A percentile compares a stretch with the other conserved stretches of the same genome.
These are phyloP conservation scores for Charina bottae DNA, from an alignment of 2,113 vertebrate genomes.

Conservation along the genomic window DNA sequence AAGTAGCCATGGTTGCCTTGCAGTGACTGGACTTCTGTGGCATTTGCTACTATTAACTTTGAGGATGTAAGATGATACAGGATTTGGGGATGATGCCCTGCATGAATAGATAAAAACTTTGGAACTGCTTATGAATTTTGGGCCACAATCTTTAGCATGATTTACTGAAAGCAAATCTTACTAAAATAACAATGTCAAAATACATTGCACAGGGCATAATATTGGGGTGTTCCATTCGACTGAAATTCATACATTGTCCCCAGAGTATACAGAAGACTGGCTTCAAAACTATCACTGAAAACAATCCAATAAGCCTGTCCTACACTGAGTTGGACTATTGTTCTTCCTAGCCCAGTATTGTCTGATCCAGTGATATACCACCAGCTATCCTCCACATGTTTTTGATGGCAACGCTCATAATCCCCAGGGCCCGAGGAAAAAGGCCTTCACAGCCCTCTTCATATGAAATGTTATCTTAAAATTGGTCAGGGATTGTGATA, in stretches of 20 bases:
- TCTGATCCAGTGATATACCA: neutral
- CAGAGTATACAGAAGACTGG: neutral
- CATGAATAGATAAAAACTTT: neutral
- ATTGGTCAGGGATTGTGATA: neutral
- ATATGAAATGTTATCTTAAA: neutral
- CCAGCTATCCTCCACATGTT: neutral
- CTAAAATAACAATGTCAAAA: neutral
- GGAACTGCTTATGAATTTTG: neutral
- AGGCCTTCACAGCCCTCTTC: neutral
- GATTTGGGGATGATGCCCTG: neutral
- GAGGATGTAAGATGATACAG: neutral
- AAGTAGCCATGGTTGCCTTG: neutral
- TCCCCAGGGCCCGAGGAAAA: neutral
- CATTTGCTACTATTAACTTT: neutral
- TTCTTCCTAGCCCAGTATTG: neutral
- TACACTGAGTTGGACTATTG: neutral
- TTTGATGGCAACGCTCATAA: neutral
- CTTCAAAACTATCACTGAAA: neutral
- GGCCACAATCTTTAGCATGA: neutral
- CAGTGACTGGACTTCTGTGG: neutral
- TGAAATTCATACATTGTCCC: neutral
- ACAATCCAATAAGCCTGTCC: neutral
- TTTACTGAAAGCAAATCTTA: neutral
- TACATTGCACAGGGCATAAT: neutral
- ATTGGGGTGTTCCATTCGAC: neutral